These are phyloP conservation scores for Ormyrus thymus DNA, from an alignment of 2,888 invertebrate species.

Conservation along the genomic window DNA sequence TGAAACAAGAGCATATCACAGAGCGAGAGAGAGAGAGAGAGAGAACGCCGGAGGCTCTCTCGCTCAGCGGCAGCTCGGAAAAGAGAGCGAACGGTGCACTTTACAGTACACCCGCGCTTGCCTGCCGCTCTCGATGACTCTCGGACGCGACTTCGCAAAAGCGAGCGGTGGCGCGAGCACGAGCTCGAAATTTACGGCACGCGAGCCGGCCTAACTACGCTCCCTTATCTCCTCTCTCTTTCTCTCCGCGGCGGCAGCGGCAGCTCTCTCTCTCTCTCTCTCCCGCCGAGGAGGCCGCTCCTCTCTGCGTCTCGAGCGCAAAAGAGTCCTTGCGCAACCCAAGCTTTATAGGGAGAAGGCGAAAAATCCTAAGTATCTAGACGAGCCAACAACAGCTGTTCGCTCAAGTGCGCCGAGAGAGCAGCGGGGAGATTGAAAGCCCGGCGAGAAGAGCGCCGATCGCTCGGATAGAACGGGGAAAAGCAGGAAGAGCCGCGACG, in stretches of 20 bases:
- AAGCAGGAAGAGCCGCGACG: too few species aligned
- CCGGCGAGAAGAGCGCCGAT: not conserved
- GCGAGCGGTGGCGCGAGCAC: conserved; percentile 65
- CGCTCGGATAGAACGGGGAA: too few species aligned
- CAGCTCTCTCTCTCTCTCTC: not conserved
- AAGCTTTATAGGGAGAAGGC: conserved; percentile 27
- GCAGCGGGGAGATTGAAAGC: not conserved
- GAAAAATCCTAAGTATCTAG: conserved; percentile 19
- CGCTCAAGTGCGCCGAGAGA: not conserved
- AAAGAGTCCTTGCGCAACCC: not conserved
- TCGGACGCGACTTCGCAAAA: conserved; percentile 22
- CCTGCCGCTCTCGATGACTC: conserved; percentile 39
- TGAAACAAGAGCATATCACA: too few species aligned
- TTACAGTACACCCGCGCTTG: conserved; percentile 62
- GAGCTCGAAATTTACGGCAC: conserved; percentile 75
- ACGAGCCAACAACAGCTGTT: conserved; percentile 25
- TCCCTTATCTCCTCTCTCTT: conserved; percentile 41
- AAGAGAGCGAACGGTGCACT: too few species aligned
- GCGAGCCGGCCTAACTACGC: conserved; percentile 64
- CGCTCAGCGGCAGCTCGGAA: too few species aligned
- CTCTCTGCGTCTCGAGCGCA: conserved; percentile 1
- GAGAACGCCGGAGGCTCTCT: too few species aligned
- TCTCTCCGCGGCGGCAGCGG: not conserved
- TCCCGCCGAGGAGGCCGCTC: conserved; percentile 68
- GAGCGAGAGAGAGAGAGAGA: too few species aligned